Base-by-base conservation (phyloP, 2,113 vertebrate genomes). In the Scolopax mira region DNA sequence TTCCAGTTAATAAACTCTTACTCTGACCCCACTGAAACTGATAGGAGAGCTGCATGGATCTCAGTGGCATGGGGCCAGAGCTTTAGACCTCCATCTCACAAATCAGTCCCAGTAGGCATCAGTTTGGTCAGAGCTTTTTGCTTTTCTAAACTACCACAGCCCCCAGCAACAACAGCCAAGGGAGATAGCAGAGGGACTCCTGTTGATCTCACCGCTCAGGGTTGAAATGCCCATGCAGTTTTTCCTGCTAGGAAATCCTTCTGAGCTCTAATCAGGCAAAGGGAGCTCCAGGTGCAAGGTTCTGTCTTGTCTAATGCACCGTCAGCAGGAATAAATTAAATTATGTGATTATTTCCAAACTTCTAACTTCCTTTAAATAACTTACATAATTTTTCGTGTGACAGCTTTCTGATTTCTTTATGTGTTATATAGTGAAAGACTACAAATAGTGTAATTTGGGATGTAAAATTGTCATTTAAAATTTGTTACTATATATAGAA, bases 51-150 rank as follows among this genome's bases (percentile, higher is more conserved):
- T 75, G 44, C 1, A 3, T 39, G 85, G 39, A 61, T 54, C 7
- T 49, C 70, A 74, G 48, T 24, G 23, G 22, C n/a, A 49, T 0
- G 0, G 28, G 39, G 21, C 21, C 52, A 35, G 19, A 65, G n/a
- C 28, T 85, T 82, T 42, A 73, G 37, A 75, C 10, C 11, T 85
- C 22, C 24, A 27, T 7, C 54, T 65, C 19, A 9, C 37, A 73
- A 58, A 57, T 39, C 48, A 49, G 49, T 46, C 25, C 71, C 71
- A 35, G n/a, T 18, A 31, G 49, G 13, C 44, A 61, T 10, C 37
- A 4, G 23, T 73, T 58, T 75, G 23, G 25, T 77, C 66, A 88
- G 57, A 82, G 44, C 7, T 49, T 49, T 86, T 82, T 79, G 66
- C 44, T 69, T 79, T 82, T 92, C 62, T 60, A 6, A 83, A 67